phyloP scores from a whole-genome alignment of 2,888 invertebrate genomes.

The Boloria euphrosyne region DNA sequence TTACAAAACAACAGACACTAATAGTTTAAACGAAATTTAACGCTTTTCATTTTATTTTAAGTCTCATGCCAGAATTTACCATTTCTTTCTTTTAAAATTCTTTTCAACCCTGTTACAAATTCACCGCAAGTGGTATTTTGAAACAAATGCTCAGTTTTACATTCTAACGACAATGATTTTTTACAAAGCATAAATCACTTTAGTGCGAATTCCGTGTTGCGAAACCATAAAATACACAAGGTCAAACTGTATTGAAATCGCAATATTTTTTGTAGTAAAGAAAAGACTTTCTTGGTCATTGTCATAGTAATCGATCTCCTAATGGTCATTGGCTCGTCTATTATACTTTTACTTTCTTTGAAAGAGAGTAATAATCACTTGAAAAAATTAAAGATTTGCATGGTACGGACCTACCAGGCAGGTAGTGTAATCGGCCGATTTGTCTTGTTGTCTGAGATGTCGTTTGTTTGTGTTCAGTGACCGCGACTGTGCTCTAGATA shows the following conservation, averaged over 20 bases:
- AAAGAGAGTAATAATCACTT: constrained; percentile 62
- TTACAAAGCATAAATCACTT: constrained; percentile 68
- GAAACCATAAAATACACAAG: constrained; percentile 64
- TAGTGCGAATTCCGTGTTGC: constrained; percentile 74
- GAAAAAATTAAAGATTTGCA: constrained; percentile 66
- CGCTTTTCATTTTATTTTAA: constrained; percentile 6
- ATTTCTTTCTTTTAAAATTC: constrained; percentile 8
- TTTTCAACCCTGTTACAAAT: constrained; percentile 56
- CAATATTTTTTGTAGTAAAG: constrained; percentile 48
- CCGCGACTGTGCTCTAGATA: constrained; percentile 78
- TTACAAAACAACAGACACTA: constrained; percentile 20
- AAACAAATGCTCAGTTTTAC: constrained; percentile 57
- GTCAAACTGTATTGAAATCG: constrained; percentile 60
- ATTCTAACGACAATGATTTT: constrained; percentile 59
- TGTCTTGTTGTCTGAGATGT: constrained; percentile 79
- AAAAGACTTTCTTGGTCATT: constrained; percentile 66
- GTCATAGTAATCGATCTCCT: constrained; percentile 74
- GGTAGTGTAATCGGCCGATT: constrained; percentile 81
- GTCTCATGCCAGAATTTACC: constrained; percentile 1
- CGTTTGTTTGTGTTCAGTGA: constrained; percentile 77
- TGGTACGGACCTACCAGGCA: constrained; percentile 70
- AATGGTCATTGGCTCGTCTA: constrained; percentile 56
- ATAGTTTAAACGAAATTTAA: constrained; percentile 10
- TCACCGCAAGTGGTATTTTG: constrained; percentile 74
- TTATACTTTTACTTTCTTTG: constrained; percentile 75